phyloP scores from a whole-genome alignment of 2,113 vertebrate genomes.

The Tinamus guttatus region DNA sequence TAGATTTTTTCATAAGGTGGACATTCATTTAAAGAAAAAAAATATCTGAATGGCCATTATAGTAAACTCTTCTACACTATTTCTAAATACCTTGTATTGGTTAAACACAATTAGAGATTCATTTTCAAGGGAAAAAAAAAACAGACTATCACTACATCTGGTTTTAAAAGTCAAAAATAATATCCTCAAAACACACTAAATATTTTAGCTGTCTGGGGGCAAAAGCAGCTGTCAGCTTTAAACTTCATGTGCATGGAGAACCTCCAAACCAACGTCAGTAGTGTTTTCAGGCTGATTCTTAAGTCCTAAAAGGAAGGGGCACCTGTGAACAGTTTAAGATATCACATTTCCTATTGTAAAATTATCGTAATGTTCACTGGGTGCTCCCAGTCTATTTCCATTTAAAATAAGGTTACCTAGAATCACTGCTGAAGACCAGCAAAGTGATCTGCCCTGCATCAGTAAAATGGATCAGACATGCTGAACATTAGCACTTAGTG shows the following conservation, averaged over 20 bases:
- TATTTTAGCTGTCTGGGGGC: background rate
- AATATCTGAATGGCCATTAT: slow-evolving; percentile 21
- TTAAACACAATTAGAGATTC: slow-evolving; percentile 17
- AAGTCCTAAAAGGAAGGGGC: background rate
- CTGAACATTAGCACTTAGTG: slow-evolving; percentile 40
- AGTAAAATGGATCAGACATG: background rate
- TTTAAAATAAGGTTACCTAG: background rate
- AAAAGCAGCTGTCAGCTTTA: background rate
- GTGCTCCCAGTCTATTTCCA: background rate
- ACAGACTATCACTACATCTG: slow-evolving; percentile 27
- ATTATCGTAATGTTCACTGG: background rate
- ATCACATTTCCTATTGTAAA: background rate
- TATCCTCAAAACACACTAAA: background rate
- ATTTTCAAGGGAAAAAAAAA: slow-evolving; percentile 6
- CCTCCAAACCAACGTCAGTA: background rate
- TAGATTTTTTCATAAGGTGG: slow-evolving; percentile 38
- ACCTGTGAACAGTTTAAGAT: background rate
- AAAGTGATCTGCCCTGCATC: background rate
- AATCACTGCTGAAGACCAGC: background rate
- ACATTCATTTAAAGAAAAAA: slow-evolving; percentile 59
- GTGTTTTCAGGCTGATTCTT: background rate
- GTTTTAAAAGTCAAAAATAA: slow-evolving; percentile 38
- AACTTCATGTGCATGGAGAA: background rate
- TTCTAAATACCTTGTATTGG: slow-evolving; percentile 57
- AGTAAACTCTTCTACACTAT: slow-evolving; percentile 29